phyloP scores from a whole-genome alignment of 1,140 invertebrate species.

The Trichonephila clavipes region DNA sequence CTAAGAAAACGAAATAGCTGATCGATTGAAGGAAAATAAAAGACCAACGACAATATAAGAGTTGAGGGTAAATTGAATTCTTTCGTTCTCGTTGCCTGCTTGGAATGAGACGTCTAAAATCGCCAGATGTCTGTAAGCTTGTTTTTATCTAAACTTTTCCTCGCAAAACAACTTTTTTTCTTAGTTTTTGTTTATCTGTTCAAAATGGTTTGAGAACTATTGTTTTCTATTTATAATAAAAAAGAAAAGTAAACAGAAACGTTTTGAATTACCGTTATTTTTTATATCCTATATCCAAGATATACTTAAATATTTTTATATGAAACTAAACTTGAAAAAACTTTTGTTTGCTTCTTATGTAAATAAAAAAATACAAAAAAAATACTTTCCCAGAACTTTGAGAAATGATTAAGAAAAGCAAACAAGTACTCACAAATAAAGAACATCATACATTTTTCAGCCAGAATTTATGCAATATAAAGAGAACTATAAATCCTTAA shows the following conservation, averaged over 20 bases:
- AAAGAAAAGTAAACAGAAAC: neutral
- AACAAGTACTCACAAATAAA: too few relatives aligned
- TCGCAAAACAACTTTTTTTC: neutral
- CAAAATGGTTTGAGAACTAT: neutral
- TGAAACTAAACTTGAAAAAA: neutral
- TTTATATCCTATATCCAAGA: neutral
- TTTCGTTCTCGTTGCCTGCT: conserved; percentile 20
- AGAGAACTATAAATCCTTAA: too few relatives aligned
- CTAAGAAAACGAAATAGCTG: neutral
- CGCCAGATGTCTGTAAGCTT: conserved; percentile 60
- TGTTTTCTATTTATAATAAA: neutral
- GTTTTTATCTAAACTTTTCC: conserved; percentile 48
- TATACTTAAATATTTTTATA: neutral
- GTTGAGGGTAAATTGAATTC: conserved; percentile 69
- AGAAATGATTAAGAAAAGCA: too few relatives aligned
- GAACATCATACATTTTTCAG: too few relatives aligned
- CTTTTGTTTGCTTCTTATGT: too few relatives aligned
- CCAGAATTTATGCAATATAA: too few relatives aligned
- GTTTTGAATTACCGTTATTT: neutral
- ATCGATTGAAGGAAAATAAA: conserved; percentile 54
- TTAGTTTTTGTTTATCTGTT: neutral
- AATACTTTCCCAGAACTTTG: too few relatives aligned
- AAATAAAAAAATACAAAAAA: too few relatives aligned
- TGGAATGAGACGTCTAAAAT: conserved; percentile 12
- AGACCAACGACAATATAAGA: conserved; percentile 52